Evolutionary conservation across 2,797 vertebrate species (phyloP), one percentile per base, ranked within the genome.

Genomic region (Phrynocephalus vlangalii): DNA sequence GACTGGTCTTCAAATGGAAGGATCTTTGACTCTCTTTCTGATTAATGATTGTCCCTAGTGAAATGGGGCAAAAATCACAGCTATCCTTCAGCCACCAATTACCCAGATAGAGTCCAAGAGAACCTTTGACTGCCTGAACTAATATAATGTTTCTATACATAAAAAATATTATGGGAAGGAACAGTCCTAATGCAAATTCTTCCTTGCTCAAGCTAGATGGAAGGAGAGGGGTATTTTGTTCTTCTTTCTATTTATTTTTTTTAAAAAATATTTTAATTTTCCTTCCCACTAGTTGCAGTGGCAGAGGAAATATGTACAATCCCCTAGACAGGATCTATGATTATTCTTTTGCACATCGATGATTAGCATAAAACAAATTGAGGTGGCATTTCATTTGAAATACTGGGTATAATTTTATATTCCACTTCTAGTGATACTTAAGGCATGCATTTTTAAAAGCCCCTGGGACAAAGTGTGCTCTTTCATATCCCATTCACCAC

Each of bases 401-500:
- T 10, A n/a, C 18, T 28, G 48, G 38, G 26, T 44, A 71, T 86
- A 71, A 56, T 86, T 44, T 72, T 79, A 71, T 44, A 86, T 86
- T 86, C 56, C 78, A 44, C 2, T 71, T 24, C 50, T 28, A 80
- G 50, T 56, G 78, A 13, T 16, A n/a, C 24, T 85, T 85, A 78
- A 70, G 75, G 44, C 33, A 70, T 79, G 66, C 13, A 85, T 70
- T 70, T 75, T 48, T 44, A 30, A 78, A 85, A 67, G 66, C 76
- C 22, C 63, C 60, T 66, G 56, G 70, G 60, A 33, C 6, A 66
- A 7, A 66, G 13, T 24, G 30, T 33, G 48, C 24, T 56, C 28
- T 87, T 87, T 70, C 63, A 87, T 67, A 87, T 56, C n/a, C 15
- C 50, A 38, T 52, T 38, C 18, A 67, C 44, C 63, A 24, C n/a